Conservation (phyloP, 2,797 vertebrate species). For the Neomorphus geoffroyi region DNA sequence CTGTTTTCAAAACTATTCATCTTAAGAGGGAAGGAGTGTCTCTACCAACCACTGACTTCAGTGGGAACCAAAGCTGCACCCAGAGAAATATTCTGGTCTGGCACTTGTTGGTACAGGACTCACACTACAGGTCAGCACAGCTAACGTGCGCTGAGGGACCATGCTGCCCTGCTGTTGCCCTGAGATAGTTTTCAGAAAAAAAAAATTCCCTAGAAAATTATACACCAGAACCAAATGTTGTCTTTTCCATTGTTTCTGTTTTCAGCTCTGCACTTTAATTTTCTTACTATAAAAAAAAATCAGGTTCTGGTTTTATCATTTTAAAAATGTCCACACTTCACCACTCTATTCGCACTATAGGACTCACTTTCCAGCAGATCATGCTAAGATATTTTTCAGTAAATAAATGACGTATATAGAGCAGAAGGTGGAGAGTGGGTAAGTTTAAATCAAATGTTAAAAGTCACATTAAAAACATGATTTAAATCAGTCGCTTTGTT, state of each 20-base stretch:
- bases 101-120: background rate
- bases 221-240: background rate
- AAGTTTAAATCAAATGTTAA: background rate
- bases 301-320: background rate
- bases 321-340: background rate
- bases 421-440: background rate
- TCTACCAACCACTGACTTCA: background rate
- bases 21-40: background rate
- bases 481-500: background rate
- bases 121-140: background rate
- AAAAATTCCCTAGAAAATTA: background rate
- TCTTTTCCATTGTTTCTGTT: background rate
- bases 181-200: background rate
- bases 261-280: background rate
- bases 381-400: background rate
- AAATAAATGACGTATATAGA: background rate
- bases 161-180: background rate
- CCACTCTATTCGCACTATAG: background rate
- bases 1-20: background rate
- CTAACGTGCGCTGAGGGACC: background rate
- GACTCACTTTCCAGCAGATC: background rate
- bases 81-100: background rate
- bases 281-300: background rate
- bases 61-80: background rate
- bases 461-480: background rate